Evolutionary conservation across 2,797 vertebrate genomes (phyloP).

Genomic region (Zenarchopterus dispar): DNA sequence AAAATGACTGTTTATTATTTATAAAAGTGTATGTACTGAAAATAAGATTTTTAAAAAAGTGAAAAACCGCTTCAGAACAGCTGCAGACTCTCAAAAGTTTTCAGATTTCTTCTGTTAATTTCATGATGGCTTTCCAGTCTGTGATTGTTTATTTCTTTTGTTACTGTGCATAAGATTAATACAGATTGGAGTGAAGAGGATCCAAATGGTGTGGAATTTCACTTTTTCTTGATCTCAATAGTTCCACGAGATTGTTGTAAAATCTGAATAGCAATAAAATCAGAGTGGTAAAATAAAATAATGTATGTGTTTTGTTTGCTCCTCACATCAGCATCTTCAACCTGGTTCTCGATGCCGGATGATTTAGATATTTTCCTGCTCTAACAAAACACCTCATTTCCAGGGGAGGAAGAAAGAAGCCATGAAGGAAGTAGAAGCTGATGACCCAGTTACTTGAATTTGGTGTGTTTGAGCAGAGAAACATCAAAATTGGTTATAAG

Average conservation of each 20-base stretch:
- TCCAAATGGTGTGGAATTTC: slow-evolving; percentile 34
- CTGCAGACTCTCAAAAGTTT: slow-evolving; percentile 32
- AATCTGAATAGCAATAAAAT: slow-evolving; percentile 70
- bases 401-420: too few species aligned
- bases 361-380: too few species aligned
- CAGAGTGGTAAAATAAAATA: slow-evolving; percentile 45
- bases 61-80: background rate
- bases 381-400: too few species aligned
- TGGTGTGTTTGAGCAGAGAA: too few species aligned
- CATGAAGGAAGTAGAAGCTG: too few species aligned
- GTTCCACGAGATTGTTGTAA: slow-evolving; percentile 56
- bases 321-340: too few species aligned
- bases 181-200: slow-evolving; percentile 40
- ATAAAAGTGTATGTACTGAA: slow-evolving; percentile 24
- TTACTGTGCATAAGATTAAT: slow-evolving; percentile 47
- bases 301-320: background rate
- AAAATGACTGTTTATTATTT: slow-evolving; percentile 43
- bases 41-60: too few species aligned
- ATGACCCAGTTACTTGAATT: too few species aligned
- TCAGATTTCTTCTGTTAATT: slow-evolving; percentile 29
- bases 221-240: slow-evolving; percentile 45
- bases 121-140: slow-evolving; percentile 31
- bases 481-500: too few species aligned
- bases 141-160: slow-evolving; percentile 40
- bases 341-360: too few species aligned